phyloP scores from a whole-genome alignment of 1,140 invertebrate species.

The Hestina assimilis region DNA sequence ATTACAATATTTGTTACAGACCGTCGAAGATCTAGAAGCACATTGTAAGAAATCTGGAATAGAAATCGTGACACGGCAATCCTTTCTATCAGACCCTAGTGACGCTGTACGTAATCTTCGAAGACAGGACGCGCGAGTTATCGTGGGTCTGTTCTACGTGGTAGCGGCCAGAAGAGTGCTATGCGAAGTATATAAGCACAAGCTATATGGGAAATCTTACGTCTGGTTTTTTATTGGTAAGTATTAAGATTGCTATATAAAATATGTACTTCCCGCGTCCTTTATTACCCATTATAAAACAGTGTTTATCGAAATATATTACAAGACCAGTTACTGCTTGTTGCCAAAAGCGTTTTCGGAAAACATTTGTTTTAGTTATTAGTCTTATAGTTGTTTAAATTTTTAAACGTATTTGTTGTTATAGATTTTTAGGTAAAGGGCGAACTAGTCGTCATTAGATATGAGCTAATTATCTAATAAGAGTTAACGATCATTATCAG shows the following conservation, averaged over 20 bases:
- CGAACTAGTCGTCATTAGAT: no score
- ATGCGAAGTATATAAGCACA: conserved; percentile 97
- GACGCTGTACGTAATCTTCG: conserved; percentile 97
- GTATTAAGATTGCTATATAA: conserved; percentile 35
- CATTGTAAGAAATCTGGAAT: conserved; percentile 95
- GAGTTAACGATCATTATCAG: no score
- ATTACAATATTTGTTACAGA: conserved; percentile 79
- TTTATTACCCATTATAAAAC: no score
- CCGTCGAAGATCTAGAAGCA: conserved; percentile 97
- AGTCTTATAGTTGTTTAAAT: no score
- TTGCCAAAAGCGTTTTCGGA: no score
- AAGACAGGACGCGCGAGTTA: conserved; percentile 96
- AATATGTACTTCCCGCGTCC: background rate
- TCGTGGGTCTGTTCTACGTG: conserved; percentile 98
- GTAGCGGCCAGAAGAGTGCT: conserved; percentile 96
- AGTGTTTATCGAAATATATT: no score
- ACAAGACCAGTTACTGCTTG: no score
- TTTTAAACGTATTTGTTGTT: no score
- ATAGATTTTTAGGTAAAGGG: no score
- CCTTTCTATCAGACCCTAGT: conserved; percentile 96
- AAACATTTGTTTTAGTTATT: no score
- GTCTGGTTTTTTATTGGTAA: conserved; percentile 99
- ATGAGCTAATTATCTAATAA: no score
- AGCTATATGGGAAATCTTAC: conserved; percentile 96
- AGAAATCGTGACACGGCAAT: conserved; percentile 97